A percentile compares a stretch with the other conserved stretches of the same genome.
Conservation (phyloP, 2,797 vertebrate species). For the Benthosema pterotum region DNA sequence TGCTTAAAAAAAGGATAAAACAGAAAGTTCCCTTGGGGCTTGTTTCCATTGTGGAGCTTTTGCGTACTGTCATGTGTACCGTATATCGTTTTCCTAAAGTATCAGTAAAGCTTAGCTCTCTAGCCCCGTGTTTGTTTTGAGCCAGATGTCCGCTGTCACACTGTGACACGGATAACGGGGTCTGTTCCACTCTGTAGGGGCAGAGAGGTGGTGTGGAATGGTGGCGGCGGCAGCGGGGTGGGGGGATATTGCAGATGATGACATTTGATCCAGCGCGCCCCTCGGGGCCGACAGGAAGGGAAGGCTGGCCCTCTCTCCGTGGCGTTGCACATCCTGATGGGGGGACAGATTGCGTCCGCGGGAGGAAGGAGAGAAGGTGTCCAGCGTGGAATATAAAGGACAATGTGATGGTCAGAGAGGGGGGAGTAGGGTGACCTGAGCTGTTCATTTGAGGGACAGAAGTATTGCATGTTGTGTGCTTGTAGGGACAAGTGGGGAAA, state of each 20-base stretch:
- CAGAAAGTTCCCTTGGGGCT: too few relatives aligned
- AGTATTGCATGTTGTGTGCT: too few relatives aligned
- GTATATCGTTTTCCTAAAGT: too few relatives aligned
- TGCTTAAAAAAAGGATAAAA: too few relatives aligned
- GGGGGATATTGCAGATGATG: slow-evolving; percentile 49
- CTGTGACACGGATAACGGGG: slow-evolving; percentile 37
- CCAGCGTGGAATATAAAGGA: slow-evolving; percentile 29
- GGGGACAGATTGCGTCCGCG: slow-evolving; percentile 46
- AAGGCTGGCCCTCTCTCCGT: slow-evolving; percentile 30
- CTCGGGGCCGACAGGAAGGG: slow-evolving; percentile 64
- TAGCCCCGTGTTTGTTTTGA: slow-evolving; percentile 32
- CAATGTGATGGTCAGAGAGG: slow-evolving; percentile 1
- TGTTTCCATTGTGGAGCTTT: too few relatives aligned
- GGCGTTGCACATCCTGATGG: slow-evolving; percentile 50
- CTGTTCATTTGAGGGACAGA: too few relatives aligned
- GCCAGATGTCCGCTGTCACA: slow-evolving; percentile 61
- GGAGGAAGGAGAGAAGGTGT: slow-evolving; percentile 29
- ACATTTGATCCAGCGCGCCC: slow-evolving; percentile 66
- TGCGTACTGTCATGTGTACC: too few relatives aligned
- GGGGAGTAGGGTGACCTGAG: too few relatives aligned
- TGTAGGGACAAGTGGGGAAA: too few relatives aligned
- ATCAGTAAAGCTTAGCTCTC: not conserved
- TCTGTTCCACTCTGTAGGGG: slow-evolving; percentile 32
- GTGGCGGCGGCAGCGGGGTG: slow-evolving; percentile 17
- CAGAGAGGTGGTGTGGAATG: slow-evolving; percentile 21